A percentile compares a stretch with the other conserved stretches of the same genome.
phyloP scores from a whole-genome alignment of 2,113 vertebrate species.

The Mugil cephalus region DNA sequence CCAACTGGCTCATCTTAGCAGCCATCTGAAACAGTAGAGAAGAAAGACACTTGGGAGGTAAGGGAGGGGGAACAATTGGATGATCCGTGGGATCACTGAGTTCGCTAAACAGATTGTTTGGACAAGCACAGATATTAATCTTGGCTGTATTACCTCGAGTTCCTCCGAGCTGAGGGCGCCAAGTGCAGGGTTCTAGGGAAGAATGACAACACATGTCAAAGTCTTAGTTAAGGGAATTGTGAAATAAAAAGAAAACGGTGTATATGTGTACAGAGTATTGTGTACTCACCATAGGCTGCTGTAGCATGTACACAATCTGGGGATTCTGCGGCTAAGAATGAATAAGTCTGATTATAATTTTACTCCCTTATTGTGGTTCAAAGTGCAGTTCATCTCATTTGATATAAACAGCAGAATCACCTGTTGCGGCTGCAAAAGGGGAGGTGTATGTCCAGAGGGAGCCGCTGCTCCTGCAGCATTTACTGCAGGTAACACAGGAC shows the following conservation, averaged over 20 bases:
- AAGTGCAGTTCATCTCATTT: background rate
- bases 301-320: conserved; percentile 63
- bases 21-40: conserved; percentile 55
- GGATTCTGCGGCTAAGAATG: conserved; percentile 53
- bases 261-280: background rate
- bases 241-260: conserved; percentile 10
- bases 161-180: conserved; percentile 78
- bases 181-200: conserved; percentile 57
- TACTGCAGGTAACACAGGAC: conserved; percentile 40
- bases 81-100: conserved; percentile 45
- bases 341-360: background rate
- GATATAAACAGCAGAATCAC: conserved; percentile 3
- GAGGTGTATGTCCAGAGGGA: conserved; percentile 28
- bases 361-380: background rate
- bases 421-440: conserved; percentile 52
- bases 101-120: conserved; percentile 49
- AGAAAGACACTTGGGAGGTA: conserved; percentile 12
- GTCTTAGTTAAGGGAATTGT: conserved; percentile 3
- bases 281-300: conserved; percentile 66
- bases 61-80: conserved; percentile 5
- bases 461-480: conserved; percentile 15
- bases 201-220: conserved; percentile 33
- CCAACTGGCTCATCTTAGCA: conserved; percentile 52
- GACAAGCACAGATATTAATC: conserved; percentile 51
- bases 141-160: conserved; percentile 71